phyloP scores from a whole-genome alignment of 2,797 vertebrate genomes.

The Pseudomugil tenellus region DNA sequence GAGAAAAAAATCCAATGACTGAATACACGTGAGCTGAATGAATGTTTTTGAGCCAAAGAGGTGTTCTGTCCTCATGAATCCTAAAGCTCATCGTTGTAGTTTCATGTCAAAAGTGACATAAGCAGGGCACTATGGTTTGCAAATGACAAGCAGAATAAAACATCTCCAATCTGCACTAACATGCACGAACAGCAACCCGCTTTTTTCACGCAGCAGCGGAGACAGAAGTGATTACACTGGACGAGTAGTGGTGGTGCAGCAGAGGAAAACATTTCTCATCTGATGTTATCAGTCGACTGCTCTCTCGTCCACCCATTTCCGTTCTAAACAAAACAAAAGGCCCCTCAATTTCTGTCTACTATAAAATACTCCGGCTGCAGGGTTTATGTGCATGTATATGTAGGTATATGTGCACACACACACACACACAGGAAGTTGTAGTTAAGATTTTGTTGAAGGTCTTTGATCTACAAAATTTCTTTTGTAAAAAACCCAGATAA shows the following conservation, averaged over 20 bases:
- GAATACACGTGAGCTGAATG: conserved; percentile 2
- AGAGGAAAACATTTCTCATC: conserved; percentile 72
- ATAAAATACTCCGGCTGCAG: background rate
- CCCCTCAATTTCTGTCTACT: conserved; percentile 10
- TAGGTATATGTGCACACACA: background rate
- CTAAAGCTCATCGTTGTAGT: conserved; percentile 15
- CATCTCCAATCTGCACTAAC: background rate
- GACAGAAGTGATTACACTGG: conserved; percentile 18
- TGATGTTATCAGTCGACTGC: conserved; percentile 69
- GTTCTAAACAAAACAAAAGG: conserved; percentile 62
- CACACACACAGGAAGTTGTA: no score
- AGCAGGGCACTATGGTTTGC: background rate
- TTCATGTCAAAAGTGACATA: conserved; percentile 24
- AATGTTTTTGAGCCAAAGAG: conserved; percentile 9
- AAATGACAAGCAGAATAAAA: background rate
- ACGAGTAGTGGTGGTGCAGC: conserved; percentile 32
- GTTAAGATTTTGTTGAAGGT: background rate
- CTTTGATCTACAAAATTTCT: background rate
- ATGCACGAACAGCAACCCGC: background rate
- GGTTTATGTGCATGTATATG: background rate
- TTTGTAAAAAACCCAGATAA: background rate
- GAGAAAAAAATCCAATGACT: conserved; percentile 25
- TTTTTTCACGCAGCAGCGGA: conserved; percentile 27
- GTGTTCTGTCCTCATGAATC: conserved; percentile 39
- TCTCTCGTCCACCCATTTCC: conserved; percentile 71